Evolutionary conservation across 2,113 vertebrate genomes (phyloP).

Genomic region (Zosterops borbonicus): DNA sequence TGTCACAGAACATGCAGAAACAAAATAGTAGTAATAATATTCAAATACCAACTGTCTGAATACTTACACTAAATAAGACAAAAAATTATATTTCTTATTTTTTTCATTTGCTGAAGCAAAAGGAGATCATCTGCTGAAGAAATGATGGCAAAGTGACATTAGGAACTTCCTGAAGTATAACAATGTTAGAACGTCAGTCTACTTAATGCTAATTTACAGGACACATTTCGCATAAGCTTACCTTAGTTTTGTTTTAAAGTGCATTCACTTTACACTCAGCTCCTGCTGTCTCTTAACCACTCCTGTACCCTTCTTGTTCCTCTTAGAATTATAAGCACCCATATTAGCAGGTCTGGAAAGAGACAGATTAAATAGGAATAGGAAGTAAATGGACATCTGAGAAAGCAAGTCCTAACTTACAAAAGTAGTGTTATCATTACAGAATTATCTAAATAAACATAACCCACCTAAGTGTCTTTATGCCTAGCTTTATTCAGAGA

Average conservation of each 20-base stretch:
- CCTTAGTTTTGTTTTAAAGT: background rate
- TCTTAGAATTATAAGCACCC: background rate
- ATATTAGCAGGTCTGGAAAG: background rate
- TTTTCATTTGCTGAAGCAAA: background rate
- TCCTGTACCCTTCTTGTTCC: background rate
- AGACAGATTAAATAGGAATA: background rate
- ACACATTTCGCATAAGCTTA: background rate
- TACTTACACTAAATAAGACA: background rate
- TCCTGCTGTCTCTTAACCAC: background rate
- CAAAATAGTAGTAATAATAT: background rate
- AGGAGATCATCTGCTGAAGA: background rate
- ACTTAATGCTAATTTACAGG: background rate
- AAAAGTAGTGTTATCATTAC: background rate
- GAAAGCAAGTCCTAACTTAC: background rate
- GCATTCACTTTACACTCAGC: background rate
- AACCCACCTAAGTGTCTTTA: background rate
- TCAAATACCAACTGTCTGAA: background rate
- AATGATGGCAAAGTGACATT: background rate
- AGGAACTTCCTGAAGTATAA: background rate
- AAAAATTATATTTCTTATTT: background rate
- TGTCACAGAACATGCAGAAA: background rate
- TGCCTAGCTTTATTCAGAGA: background rate
- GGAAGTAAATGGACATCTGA: background rate
- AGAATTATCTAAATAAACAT: background rate
- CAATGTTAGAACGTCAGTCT: accelerated